phyloP scores from a whole-genome alignment of 2,797 vertebrate genomes.

The Siniperca undulata region DNA sequence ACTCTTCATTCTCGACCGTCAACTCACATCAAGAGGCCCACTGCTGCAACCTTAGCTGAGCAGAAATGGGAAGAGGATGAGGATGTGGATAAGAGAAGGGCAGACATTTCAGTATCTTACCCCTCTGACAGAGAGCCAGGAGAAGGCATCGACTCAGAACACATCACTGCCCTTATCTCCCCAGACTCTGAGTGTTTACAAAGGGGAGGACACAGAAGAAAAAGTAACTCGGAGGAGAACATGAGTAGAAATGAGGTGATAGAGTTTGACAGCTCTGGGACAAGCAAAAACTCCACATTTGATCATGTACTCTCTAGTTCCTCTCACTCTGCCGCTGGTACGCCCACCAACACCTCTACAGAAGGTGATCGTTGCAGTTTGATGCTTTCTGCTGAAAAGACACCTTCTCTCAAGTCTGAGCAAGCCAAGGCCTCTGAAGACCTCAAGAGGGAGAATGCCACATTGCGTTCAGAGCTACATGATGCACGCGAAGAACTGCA shows the following conservation, averaged over 20 bases:
- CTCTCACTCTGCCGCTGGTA: constrained; percentile 6
- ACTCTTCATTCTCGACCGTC: constrained; percentile 51
- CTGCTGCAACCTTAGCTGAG: constrained; percentile 25
- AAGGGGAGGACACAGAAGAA: constrained; percentile 35
- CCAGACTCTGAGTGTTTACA: constrained; percentile 61
- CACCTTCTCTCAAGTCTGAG: constrained; percentile 5
- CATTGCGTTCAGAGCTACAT: constrained; percentile 79
- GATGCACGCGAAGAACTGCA: constrained; percentile 83
- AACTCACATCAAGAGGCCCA: constrained; percentile 66
- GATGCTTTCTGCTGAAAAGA: constrained; percentile 18
- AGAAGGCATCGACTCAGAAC: constrained; percentile 86
- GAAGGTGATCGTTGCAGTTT: constrained; percentile 34
- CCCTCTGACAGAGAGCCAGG: constrained; percentile 85
- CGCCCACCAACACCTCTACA: background rate
- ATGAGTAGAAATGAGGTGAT: constrained; percentile 39
- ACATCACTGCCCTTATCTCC: constrained; percentile 67
- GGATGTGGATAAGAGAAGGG: constrained; percentile 36
- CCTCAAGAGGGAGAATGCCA: constrained; percentile 78
- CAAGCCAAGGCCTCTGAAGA: constrained; percentile 46
- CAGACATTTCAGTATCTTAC: constrained; percentile 56
- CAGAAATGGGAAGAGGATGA: constrained; percentile 57
- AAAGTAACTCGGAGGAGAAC: constrained; percentile 28
- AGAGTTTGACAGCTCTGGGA: constrained; percentile 23
- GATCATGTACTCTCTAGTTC: constrained; percentile 13
- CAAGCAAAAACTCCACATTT: constrained; percentile 5